phyloP scores from a whole-genome alignment of 2,797 vertebrate genomes.

The Lacerta bilineata region DNA sequence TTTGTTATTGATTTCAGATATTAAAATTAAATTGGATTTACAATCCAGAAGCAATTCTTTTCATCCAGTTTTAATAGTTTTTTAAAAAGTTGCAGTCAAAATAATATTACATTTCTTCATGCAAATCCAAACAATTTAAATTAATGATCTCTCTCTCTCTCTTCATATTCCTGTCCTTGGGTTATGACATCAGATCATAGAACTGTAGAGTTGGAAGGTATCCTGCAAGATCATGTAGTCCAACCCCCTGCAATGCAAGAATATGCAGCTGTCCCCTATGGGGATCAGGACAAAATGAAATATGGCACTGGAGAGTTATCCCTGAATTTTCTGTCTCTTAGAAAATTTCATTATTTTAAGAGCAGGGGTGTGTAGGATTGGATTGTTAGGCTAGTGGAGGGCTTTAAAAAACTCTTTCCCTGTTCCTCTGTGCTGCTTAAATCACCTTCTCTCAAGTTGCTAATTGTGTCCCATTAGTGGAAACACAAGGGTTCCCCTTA shows the following conservation, averaged over 20 bases:
- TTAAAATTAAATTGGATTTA: not conserved
- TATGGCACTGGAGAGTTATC: not conserved
- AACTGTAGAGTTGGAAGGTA: too few relatives aligned
- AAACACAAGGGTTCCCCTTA: too few relatives aligned
- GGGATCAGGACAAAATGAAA: not conserved
- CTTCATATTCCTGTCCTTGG: not conserved
- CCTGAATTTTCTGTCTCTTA: not conserved
- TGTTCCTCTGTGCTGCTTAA: not conserved
- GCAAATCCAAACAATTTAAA: not conserved
- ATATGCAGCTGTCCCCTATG: too few relatives aligned
- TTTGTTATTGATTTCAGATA: too few relatives aligned
- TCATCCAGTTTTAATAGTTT: not conserved
- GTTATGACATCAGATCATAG: not conserved
- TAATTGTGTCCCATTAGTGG: not conserved
- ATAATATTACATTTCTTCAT: not conserved
- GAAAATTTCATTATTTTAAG: not conserved
- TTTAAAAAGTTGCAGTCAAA: not conserved
- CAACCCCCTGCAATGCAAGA: too few relatives aligned
- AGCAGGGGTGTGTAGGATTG: not conserved
- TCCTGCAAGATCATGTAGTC: too few relatives aligned
- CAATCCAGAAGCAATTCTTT: not conserved
- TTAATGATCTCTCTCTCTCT: not conserved
- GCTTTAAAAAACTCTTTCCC: not conserved
- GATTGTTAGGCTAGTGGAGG: not conserved
- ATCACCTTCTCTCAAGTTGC: not conserved